Evolutionary conservation across 2,113 vertebrate species (phyloP), one percentile per base, ranked within the genome.

Genomic region (Lagopus muta): DNA sequence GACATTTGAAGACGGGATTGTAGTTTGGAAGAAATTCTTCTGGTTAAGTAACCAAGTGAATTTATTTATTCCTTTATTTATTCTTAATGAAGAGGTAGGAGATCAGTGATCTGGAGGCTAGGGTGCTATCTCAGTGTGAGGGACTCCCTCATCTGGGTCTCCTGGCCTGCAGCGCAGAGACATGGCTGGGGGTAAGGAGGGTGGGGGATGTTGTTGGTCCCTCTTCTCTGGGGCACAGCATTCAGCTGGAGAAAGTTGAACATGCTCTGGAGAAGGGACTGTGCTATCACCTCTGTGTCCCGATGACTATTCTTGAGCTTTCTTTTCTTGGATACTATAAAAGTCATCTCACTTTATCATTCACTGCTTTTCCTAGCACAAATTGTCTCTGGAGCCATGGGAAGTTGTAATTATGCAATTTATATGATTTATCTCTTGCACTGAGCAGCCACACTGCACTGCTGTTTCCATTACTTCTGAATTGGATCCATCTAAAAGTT

Each of bases 391-490:
- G 65, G 57, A 95, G 65, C 70, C 16, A 11, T 17, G 70, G 57
- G 61, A 92, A 92, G 34, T 77, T 80, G 85, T 91, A 95, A 94
- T 93, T 77, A 88, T 48, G 65, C 72, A 86, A 88, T 94, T 92
- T 94, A 40, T 88, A 43, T 90, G 88, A 91, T 96, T 94, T 96
- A 93, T 92, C 80, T 48, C 85, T 95, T 88, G 57, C 42, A 47
- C 47, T 87, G 78, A 85, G 11, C 64, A 74, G 50, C 52, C 32
- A 36, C 34, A 73, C 65, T 55, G 34, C 45, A 8, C 25, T 89
- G 69, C 55, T 47, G 15, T 71, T 92, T 43, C 72, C 61, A 57
- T 87, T 71, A 30, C 82, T 95, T 83, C 76, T 80, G 72, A 93
- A 91, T 17, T 82, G 55, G 64, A 86, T 74, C 40, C 17, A 30